Evolutionary conservation across 2,797 vertebrate species (phyloP).

Genomic region (Psittacula echo): DNA sequence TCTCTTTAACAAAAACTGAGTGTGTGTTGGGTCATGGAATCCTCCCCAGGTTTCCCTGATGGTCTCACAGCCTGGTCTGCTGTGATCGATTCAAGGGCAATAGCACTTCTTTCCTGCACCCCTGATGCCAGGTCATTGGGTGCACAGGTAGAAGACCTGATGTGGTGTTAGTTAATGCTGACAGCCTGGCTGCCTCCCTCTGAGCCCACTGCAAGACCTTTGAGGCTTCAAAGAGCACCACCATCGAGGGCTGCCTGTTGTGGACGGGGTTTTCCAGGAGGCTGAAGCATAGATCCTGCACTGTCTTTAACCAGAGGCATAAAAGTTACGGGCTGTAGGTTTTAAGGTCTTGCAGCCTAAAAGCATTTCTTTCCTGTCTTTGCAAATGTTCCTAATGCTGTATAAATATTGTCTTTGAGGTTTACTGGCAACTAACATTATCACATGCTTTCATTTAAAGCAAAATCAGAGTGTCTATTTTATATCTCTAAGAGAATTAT

Average conservation of each 20-base stretch:
- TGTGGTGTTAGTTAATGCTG: not conserved
- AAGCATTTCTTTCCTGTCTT: not conserved
- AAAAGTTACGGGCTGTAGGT: not conserved
- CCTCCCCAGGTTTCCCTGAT: not conserved
- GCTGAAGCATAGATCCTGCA: not conserved
- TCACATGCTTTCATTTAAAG: not conserved
- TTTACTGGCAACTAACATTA: constrained; percentile 17
- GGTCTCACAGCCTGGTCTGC: not conserved
- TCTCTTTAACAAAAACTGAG: not conserved
- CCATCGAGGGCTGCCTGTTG: accelerated
- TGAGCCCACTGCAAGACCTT: not conserved
- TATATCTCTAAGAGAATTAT: not conserved
- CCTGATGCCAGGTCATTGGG: not conserved
- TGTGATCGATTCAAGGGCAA: not conserved
- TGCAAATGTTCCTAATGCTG: constrained; percentile 4
- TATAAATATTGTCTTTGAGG: not conserved
- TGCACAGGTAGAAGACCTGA: not conserved
- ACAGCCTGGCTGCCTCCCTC: not conserved
- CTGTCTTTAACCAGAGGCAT: accelerated
- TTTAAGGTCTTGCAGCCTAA: not conserved
- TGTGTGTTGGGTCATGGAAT: not conserved
- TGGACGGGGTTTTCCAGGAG: not conserved
- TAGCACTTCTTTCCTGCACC: not conserved
- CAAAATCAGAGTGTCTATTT: not conserved
- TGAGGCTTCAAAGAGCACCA: not conserved